A percentile compares a stretch with the other conserved stretches of the same genome.
phyloP scores from a whole-genome alignment of 2,113 vertebrate species.

The Istiophorus platypterus region DNA sequence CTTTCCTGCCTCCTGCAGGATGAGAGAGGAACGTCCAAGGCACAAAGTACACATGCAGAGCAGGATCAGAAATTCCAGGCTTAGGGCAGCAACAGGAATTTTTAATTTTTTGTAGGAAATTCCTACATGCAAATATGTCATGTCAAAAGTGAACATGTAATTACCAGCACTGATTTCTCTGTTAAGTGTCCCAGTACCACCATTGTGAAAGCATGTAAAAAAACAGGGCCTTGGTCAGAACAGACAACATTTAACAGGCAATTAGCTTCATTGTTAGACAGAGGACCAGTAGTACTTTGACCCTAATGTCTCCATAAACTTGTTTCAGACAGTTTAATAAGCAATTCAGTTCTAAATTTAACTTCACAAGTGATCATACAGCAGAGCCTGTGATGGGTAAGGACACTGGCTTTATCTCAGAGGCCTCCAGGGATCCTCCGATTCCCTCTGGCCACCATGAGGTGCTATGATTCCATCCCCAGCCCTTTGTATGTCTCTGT shows the following conservation, averaged over 20 bases:
- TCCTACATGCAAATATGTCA: not conserved
- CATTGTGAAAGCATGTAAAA: too few relatives aligned
- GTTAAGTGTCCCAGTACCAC: too few relatives aligned
- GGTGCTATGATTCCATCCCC: not conserved
- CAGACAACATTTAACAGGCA: not conserved
- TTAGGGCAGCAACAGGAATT: not conserved
- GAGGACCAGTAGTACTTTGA: not conserved
- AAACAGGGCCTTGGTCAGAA: too few relatives aligned
- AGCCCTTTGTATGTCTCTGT: not conserved
- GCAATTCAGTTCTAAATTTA: not conserved
- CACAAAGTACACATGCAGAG: not conserved
- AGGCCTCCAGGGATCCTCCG: not conserved
- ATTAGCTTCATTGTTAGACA: not conserved
- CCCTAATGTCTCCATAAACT: too few relatives aligned
- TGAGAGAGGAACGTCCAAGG: not conserved
- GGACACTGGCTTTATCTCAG: not conserved
- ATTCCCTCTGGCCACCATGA: not conserved
- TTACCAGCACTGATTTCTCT: not conserved
- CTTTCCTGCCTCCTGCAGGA: not conserved
- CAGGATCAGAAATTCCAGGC: not conserved
- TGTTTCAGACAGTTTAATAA: not conserved
- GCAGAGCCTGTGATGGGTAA: constrained; percentile 16
- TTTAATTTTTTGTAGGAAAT: not conserved
- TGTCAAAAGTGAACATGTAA: not conserved
- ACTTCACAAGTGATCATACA: not conserved